A percentile compares a stretch with the other conserved stretches of the same genome.
Evolutionary conservation across 2,888 invertebrate genomes (phyloP).

Genomic region (Elysia crispata): DNA sequence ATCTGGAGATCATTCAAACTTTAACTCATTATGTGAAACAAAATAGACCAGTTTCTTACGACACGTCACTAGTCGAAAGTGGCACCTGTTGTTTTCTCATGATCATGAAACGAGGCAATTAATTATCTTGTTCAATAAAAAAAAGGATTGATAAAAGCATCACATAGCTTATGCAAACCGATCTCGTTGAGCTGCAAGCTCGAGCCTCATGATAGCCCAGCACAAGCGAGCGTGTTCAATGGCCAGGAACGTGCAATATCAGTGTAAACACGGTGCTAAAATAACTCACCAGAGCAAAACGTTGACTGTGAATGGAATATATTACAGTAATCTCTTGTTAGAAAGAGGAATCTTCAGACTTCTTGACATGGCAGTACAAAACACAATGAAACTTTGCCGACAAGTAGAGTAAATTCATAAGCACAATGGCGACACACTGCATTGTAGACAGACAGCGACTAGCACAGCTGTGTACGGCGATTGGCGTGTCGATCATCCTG

Average conservation of each 20-base stretch:
- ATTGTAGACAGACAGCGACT: conserved; percentile 43
- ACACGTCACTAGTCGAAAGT: not conserved
- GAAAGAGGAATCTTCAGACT: conserved; percentile 16
- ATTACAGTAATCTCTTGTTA: conserved; percentile 28
- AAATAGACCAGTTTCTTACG: not conserved
- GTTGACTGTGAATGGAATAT: conserved; percentile 24
- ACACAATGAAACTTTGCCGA: conserved; percentile 36
- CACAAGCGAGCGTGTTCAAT: conserved; percentile 43
- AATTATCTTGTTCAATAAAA: too few species aligned
- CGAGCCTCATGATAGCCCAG: conserved; percentile 41
- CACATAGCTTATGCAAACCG: too few species aligned
- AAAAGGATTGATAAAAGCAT: too few species aligned
- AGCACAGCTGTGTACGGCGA: conserved; percentile 52
- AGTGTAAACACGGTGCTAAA: conserved; percentile 38
- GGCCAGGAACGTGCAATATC: conserved; percentile 27
- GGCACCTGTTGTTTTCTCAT: too few species aligned
- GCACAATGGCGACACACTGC: conserved; percentile 57
- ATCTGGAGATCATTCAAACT: too few species aligned
- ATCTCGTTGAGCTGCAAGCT: conserved; percentile 9
- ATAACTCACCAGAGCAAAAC: conserved; percentile 42
- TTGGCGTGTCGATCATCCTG: conserved; percentile 51
- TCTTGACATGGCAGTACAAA: not conserved
- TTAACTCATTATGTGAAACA: not conserved
- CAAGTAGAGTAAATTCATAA: conserved; percentile 35
- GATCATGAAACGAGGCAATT: too few species aligned